A percentile compares a stretch with the other conserved stretches of the same genome.
Conservation (phyloP, 2,113 vertebrate species). For the Mixornis gularis region DNA sequence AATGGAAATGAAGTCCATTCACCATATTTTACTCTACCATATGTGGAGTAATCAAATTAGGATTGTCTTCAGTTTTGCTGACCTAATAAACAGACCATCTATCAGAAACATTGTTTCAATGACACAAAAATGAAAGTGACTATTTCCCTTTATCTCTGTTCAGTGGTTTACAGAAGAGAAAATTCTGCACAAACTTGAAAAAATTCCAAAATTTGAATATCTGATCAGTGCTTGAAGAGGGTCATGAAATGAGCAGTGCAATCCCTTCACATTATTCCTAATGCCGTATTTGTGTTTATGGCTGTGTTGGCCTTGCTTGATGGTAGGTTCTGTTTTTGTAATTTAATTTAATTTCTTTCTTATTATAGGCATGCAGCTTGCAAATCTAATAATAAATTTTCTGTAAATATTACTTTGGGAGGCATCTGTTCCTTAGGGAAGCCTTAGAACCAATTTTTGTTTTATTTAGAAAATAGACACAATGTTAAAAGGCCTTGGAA, state of each 20-base stretch:
- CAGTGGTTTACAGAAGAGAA: neutral
- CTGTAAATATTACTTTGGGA: neutral
- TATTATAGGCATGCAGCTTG: neutral
- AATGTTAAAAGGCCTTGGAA: neutral
- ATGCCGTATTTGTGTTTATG: neutral
- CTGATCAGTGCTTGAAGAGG: neutral
- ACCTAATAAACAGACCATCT: neutral
- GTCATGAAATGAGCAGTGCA: neutral
- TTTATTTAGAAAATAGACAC: neutral
- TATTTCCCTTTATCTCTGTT: neutral
- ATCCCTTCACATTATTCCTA: neutral
- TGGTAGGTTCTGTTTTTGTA: constrained; percentile 5
- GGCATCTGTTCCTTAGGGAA: constrained; percentile 1
- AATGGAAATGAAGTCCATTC: neutral
- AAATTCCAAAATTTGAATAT: neutral
- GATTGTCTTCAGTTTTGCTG: neutral
- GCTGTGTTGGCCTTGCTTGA: neutral
- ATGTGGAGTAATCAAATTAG: neutral
- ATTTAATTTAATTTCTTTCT: neutral
- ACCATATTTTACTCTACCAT: neutral
- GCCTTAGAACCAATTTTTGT: neutral
- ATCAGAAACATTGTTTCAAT: neutral
- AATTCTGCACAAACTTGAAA: neutral
- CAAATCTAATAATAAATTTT: constrained; percentile 33
- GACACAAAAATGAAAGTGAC: neutral